phyloP scores from a whole-genome alignment of 2,888 invertebrate species.

The Thereva nobilitata region DNA sequence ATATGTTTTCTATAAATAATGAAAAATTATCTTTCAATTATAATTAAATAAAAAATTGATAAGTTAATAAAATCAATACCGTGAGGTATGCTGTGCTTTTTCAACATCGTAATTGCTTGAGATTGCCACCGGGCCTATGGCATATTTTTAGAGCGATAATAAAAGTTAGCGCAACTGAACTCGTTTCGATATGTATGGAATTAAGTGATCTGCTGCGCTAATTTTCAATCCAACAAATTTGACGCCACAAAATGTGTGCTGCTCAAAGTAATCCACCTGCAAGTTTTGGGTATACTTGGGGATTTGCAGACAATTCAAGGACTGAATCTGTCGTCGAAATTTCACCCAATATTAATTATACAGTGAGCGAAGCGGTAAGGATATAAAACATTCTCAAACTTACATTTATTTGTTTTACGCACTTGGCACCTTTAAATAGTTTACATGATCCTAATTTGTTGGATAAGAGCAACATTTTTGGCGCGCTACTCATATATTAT shows the following conservation, averaged over 20 bases:
- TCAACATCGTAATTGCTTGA: too few relatives aligned
- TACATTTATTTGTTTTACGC: constrained; percentile 4
- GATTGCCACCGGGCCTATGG: too few relatives aligned
- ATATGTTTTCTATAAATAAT: too few relatives aligned
- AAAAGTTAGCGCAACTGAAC: too few relatives aligned
- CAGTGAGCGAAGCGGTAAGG: constrained; percentile 59
- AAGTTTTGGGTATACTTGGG: constrained; percentile 59
- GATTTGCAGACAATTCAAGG: constrained; percentile 57
- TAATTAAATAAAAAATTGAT: too few relatives aligned
- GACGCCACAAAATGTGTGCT: constrained; percentile 54
- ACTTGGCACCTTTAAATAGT: not conserved
- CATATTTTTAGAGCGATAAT: too few relatives aligned
- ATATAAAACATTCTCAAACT: not conserved
- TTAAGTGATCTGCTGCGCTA: too few relatives aligned
- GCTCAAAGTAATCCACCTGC: constrained; percentile 59
- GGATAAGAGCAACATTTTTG: constrained; percentile 3
- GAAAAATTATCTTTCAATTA: too few relatives aligned
- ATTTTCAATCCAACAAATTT: not conserved
- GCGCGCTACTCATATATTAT: constrained; percentile 16
- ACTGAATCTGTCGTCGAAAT: constrained; percentile 59
- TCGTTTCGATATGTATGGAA: too few relatives aligned
- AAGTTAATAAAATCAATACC: too few relatives aligned
- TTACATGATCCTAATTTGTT: not conserved
- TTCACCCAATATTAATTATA: constrained; percentile 59
- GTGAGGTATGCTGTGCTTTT: too few relatives aligned